These are phyloP conservation scores for Chloebia gouldiae DNA, from an alignment of 2,113 vertebrate species.

Conservation along the genomic window DNA sequence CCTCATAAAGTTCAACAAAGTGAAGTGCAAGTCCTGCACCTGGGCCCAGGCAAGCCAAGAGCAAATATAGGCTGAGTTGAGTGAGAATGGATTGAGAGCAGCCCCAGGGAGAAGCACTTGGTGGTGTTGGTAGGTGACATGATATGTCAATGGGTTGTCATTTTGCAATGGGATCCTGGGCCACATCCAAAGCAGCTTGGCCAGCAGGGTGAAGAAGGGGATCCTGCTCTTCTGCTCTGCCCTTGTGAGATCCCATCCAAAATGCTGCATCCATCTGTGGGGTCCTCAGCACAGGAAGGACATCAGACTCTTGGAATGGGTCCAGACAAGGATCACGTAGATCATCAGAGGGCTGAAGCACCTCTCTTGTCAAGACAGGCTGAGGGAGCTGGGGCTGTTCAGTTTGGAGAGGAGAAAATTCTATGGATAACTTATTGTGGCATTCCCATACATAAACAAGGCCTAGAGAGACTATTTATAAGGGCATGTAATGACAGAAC, in stretches of 20 bases:
- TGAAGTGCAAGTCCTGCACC: background rate
- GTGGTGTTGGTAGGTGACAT: background rate
- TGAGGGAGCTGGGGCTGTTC: background rate
- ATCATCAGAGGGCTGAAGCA: background rate
- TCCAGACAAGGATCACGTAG: background rate
- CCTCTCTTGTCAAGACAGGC: background rate
- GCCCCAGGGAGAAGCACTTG: background rate
- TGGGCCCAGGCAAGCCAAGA: background rate
- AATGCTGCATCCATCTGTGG: background rate
- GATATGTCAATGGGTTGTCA: background rate
- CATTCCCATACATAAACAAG: background rate
- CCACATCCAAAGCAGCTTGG: background rate
- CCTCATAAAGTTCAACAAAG: background rate
- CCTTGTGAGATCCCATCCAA: accelerated
- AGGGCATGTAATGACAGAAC: background rate
- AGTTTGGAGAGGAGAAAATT: background rate
- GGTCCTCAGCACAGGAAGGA: background rate
- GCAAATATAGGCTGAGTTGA: background rate
- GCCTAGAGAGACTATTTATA: background rate
- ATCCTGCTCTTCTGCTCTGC: background rate
- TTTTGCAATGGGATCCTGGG: background rate
- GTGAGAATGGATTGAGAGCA: background rate
- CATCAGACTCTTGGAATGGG: background rate
- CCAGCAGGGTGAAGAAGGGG: no score
- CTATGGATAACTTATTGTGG: background rate